Percentiles rank a stretch among this genome's conserved stretches.
These are phyloP conservation scores for Acinonyx jubatus DNA, from an alignment of 2,113 vertebrate genomes.

Conservation along the genomic window DNA sequence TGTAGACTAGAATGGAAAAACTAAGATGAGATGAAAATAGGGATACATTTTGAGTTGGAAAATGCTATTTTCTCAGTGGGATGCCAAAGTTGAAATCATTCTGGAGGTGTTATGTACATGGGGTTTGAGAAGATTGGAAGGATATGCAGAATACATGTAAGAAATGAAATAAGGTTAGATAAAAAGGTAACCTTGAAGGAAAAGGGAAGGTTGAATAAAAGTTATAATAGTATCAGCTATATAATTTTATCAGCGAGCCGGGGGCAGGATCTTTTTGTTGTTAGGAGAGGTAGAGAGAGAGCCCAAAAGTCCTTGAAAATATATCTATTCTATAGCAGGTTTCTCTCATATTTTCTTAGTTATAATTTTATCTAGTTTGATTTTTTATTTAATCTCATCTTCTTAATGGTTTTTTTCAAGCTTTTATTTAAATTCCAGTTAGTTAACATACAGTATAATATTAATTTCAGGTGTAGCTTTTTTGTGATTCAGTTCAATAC, in stretches of 20 bases:
- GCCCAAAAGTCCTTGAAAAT: neutral
- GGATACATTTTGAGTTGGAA: neutral
- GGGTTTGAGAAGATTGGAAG: neutral
- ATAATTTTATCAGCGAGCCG: neutral
- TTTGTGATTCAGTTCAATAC: neutral
- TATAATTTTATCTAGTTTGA: slow-evolving; percentile 22
- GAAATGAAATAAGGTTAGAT: neutral
- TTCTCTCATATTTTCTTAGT: neutral
- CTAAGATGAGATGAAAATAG: neutral
- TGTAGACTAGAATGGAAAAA: neutral
- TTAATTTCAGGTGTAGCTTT: neutral
- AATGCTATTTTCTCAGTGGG: neutral
- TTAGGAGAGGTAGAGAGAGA: neutral
- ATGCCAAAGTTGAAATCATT: neutral
- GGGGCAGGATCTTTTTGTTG: neutral
- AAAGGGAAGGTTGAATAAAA: neutral
- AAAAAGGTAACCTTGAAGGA: neutral
- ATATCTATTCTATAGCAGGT: neutral
- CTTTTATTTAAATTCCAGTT: neutral
- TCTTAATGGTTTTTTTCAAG: neutral
- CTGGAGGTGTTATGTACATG: neutral
- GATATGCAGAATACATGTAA: neutral
- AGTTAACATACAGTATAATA: neutral
- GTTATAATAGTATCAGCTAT: neutral
- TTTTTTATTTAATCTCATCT: neutral